Evolutionary conservation across 2,113 vertebrate species (phyloP).

Genomic region (Xiphophorus maculatus): DNA sequence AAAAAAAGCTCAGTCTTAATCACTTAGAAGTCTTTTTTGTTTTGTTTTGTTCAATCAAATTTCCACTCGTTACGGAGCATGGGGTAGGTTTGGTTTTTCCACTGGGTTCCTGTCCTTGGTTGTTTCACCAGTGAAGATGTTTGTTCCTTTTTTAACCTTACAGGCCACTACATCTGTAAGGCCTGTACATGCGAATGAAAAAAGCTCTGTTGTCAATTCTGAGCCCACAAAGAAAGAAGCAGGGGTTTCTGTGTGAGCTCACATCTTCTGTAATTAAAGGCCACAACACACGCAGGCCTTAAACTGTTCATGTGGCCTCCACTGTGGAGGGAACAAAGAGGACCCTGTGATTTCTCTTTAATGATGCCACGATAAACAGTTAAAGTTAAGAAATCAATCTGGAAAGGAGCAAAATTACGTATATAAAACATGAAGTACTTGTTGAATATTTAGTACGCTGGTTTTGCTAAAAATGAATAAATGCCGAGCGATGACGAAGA

Average conservation of each 20-base stretch:
- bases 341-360: slow-evolving; percentile 13
- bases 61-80: neutral
- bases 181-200: slow-evolving; percentile 35
- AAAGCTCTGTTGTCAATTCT: slow-evolving; percentile 54
- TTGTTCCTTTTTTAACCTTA: slow-evolving; percentile 9
- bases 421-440: neutral
- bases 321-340: slow-evolving; percentile 40
- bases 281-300: slow-evolving; percentile 45
- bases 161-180: slow-evolving; percentile 13
- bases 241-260: slow-evolving; percentile 30
- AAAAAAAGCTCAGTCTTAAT: slow-evolving; percentile 36
- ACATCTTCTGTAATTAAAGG: slow-evolving; percentile 72
- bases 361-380: neutral
- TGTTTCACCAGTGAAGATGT: slow-evolving; percentile 29
- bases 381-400: neutral
- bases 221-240: slow-evolving; percentile 34
- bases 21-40: slow-evolving; percentile 1
- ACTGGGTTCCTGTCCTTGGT: slow-evolving; percentile 33
- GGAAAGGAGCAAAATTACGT: neutral
- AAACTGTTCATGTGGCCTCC: slow-evolving; percentile 60
- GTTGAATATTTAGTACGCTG: too few relatives aligned
- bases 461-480: neutral
- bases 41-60: slow-evolving; percentile 6
- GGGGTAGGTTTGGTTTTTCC: slow-evolving; percentile 20
- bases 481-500: neutral